These are phyloP conservation scores for Echinops telfairi DNA, from an alignment of 2,113 vertebrate species.

Conservation along the genomic window DNA sequence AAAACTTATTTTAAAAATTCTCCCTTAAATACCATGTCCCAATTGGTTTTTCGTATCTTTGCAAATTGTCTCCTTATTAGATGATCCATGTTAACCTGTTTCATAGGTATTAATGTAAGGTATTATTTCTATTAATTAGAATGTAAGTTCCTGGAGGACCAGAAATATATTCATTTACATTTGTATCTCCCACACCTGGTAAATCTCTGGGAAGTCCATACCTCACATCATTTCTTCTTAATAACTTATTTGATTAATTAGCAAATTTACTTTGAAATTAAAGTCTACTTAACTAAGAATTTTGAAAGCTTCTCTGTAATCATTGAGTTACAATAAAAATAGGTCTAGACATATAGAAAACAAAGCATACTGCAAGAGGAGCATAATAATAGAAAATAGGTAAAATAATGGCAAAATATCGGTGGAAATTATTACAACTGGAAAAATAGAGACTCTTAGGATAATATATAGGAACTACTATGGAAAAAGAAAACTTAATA, in stretches of 20 bases:
- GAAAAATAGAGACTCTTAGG: not conserved
- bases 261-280: conserved; percentile 32
- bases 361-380: too few species aligned
- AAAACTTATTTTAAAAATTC: conserved; percentile 16
- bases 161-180: not conserved
- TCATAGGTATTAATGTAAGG: not conserved
- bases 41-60: not conserved
- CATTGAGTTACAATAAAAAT: not conserved
- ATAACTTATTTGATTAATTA: conserved; percentile 31
- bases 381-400: not conserved
- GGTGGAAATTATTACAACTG: not conserved
- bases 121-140: not conserved
- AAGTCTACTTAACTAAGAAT: not conserved
- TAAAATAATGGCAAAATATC: not conserved
- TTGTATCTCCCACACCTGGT: not conserved
- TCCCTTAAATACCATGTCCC: not conserved
- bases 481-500: not conserved
- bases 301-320: conserved; percentile 22
- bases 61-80: conserved; percentile 24
- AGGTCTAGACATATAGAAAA: too few species aligned
- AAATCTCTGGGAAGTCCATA: not conserved
- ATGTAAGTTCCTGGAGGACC: not conserved
- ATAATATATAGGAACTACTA: not conserved
- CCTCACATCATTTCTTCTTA: conserved; percentile 8
- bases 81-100: not conserved